Evolutionary conservation across 2,888 invertebrate genomes (phyloP), one percentile per base, ranked within the genome.

Genomic region (Drosophila histrio): DNA sequence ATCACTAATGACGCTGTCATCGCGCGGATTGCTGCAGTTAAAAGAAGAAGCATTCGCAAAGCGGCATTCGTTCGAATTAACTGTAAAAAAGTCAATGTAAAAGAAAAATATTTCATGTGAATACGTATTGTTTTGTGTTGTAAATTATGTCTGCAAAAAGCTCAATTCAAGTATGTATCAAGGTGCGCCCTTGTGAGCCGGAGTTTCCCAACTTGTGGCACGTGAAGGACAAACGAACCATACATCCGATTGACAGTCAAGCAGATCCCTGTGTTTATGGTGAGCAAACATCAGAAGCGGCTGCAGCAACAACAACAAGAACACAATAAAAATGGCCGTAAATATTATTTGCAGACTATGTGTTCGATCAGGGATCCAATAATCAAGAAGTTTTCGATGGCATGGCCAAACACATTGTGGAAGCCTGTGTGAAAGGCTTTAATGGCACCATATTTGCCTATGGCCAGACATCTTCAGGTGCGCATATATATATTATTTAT

Each of bases 361-460:
- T 96, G 17, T 96, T 96, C 86, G 94, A 94, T 69, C 92, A 93
- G 63, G 88, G 92, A 3, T 92, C 93, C 15, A 93, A 92, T 41
- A 96, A 95, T 36, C 88, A 91, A 49, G 92, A 94, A 50, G 93
- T 96, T 0, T 97, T 95, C 88, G 90, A 95, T 71, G 93, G 93
- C 58, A 92, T 96, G 72, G 95, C 95, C 0, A 93, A 94, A 78
- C 95, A 95, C 0, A 95, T 96, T 68, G 94, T 96, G 2, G 93
- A 95, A 68, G 94, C 95, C 0, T 94, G 95, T 0, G 92, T 95
- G 11, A 93, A 94, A 69, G 97, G 97, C 2, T 94, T 96, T 79
- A 96, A 97, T 90, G 97, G 96, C 1, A 97, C 97, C 0, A 95
- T 98, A 73, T 97, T 98, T 92, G 97, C 97, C 0, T 98, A 98